These are phyloP conservation scores for Willowsia nigromaculata DNA, from an alignment of 2,888 invertebrate species.

Conservation along the genomic window DNA sequence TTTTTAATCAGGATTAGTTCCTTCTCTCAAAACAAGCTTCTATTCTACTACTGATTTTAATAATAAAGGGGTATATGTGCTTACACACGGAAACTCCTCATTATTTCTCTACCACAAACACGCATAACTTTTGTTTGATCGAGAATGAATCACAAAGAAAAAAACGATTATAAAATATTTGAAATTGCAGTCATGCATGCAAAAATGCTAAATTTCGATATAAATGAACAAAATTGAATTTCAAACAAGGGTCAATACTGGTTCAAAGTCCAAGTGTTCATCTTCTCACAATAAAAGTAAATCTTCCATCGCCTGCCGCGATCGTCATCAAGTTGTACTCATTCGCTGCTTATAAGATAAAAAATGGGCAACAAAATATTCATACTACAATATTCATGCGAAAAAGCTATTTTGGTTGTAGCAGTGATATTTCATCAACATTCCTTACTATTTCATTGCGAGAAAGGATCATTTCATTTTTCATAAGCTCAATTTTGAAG, in stretches of 20 bases:
- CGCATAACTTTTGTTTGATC: conserved; percentile 7
- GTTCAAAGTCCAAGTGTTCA: conserved; percentile 42
- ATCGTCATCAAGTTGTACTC: too few species aligned
- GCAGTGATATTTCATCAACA: neutral
- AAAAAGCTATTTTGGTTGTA: neutral
- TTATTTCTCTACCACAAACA: conserved; percentile 16
- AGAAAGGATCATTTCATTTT: conserved; percentile 8
- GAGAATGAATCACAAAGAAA: conserved; percentile 26
- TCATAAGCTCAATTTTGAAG: neutral
- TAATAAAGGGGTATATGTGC: neutral
- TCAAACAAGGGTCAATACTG: conserved; percentile 32
- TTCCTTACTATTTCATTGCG: neutral
- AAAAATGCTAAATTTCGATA: conserved; percentile 37
- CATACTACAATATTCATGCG: neutral
- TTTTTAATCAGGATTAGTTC: conserved; percentile 76
- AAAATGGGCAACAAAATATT: neutral
- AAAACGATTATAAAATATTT: conserved; percentile 48
- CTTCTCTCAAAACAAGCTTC: neutral
- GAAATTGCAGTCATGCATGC: conserved; percentile 69
- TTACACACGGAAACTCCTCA: neutral
- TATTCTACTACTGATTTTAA: neutral
- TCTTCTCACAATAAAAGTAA: conserved; percentile 63
- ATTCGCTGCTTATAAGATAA: neutral
- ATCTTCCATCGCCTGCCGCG: too few species aligned
- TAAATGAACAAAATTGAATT: neutral